Evolutionary conservation across 2,113 vertebrate species (phyloP), one percentile per base, ranked within the genome.

Genomic region (Ptyas mucosa): DNA sequence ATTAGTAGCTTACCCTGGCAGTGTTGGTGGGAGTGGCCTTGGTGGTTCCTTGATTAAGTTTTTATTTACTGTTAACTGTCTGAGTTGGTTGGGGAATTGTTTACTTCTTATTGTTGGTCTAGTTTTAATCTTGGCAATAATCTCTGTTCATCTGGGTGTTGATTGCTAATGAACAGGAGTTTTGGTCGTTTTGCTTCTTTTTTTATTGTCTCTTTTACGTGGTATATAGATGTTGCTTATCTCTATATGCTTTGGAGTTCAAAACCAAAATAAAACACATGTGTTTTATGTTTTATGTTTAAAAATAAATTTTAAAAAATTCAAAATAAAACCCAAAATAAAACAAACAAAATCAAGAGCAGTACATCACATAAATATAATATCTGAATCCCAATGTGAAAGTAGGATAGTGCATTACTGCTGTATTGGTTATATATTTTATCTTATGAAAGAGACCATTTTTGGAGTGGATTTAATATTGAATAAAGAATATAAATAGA

Each of bases 221-320:
- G 29, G 29, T 34, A 34, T 69, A 29, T 69, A 69, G 29, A 18
- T 69, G 29, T 34, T 69, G 29, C 29, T 34, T 69, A n/a, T 69
- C 29, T 69, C 64, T 69, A 69, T 69, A 69, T 69, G 14, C 29
- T 69, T 69, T 69, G n/a, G 29, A 34, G 24, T 34, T 89, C 85
- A 5, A 81, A 87, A 46, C 46, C 85, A 86, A 34, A 88, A 29
- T 46, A 93, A 94, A 91, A 49, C 21, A 92, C n/a, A n/a, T n/a
- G n/a, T n/a, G n/a, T n/a, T n/a, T n/a, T n/a, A n/a, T n/a, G n/a
- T n/a, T n/a, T n/a, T n/a, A n/a, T n/a, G n/a, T n/a, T n/a, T n/a
- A n/a, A n/a, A n/a, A n/a, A n/a, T n/a, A n/a, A n/a, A n/a, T n/a
- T n/a, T n/a, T n/a, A n/a, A n/a, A n/a, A n/a, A n/a, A n/a, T n/a